Conservation (phyloP, 2,113 vertebrate species). For the Microcebus lehilahytsara region DNA sequence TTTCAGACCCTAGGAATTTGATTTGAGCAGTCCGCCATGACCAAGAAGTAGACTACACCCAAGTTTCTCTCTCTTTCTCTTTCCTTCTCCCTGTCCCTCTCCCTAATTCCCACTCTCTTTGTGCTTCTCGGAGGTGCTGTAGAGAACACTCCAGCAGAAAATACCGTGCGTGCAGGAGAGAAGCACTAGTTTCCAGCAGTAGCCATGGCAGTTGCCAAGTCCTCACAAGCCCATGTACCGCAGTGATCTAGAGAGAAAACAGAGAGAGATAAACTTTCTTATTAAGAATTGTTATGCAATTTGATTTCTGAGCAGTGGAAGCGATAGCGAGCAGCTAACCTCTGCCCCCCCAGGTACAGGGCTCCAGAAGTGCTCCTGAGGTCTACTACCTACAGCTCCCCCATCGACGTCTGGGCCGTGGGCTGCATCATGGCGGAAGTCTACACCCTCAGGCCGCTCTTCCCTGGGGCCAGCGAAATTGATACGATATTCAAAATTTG, state of each 20-base stretch:
- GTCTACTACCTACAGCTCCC: constrained; percentile 88
- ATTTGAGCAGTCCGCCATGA: not conserved
- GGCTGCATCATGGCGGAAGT: constrained; percentile 92
- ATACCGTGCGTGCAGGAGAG: not conserved
- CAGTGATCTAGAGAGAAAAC: not conserved
- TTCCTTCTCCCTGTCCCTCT: too few species aligned
- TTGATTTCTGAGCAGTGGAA: not conserved
- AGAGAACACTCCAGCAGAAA: not conserved
- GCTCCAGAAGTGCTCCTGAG: constrained; percentile 89
- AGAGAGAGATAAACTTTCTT: not conserved
- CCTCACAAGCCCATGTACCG: not conserved
- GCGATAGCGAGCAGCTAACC: not conserved
- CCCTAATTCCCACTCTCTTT: not conserved
- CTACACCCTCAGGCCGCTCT: constrained; percentile 88
- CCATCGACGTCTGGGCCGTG: constrained; percentile 90
- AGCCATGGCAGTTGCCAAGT: not conserved
- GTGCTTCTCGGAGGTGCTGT: not conserved
- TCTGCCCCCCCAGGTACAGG: constrained; percentile 83
- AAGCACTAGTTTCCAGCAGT: not conserved
- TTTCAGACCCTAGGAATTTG: not conserved
- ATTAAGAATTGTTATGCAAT: not conserved
- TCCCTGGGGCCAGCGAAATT: constrained; percentile 89
- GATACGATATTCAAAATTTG: constrained; percentile 92
- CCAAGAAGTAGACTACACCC: not conserved
- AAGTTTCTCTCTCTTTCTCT: not conserved